These are phyloP conservation scores for zebrafish (Danio rerio) DNA, from an alignment of 2,113 vertebrate genomes.

Conservation along the genomic window GRCz12tu NC_133177.1:33342001-33342500, in stretches of 20 bases:
- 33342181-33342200: slow-evolving; percentile 14
- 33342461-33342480: slow-evolving; percentile 39
- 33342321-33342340: slow-evolving; percentile 35
- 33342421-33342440: slow-evolving; percentile 47
- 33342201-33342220: slow-evolving; percentile 33
- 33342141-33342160: slow-evolving; percentile 3
- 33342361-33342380: slow-evolving; percentile 47
- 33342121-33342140: background rate
- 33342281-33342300: slow-evolving; percentile 47
- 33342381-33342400: slow-evolving; percentile 45
- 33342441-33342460: slow-evolving; percentile 53
- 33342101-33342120: background rate
- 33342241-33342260: slow-evolving; percentile 40
- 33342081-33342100: too few species aligned
- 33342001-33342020: background rate
- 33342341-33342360: slow-evolving; percentile 50
- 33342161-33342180: background rate
- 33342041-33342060: background rate
- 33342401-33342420: slow-evolving; percentile 51
- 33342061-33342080: background rate
- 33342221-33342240: slow-evolving; percentile 36
- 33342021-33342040: slow-evolving; percentile 5
- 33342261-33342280: slow-evolving; percentile 11
- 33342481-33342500: slow-evolving; percentile 16
- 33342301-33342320: slow-evolving; percentile 30